Conservation (phyloP, 2,888 invertebrate species). For the Nomada fabriciana region DNA sequence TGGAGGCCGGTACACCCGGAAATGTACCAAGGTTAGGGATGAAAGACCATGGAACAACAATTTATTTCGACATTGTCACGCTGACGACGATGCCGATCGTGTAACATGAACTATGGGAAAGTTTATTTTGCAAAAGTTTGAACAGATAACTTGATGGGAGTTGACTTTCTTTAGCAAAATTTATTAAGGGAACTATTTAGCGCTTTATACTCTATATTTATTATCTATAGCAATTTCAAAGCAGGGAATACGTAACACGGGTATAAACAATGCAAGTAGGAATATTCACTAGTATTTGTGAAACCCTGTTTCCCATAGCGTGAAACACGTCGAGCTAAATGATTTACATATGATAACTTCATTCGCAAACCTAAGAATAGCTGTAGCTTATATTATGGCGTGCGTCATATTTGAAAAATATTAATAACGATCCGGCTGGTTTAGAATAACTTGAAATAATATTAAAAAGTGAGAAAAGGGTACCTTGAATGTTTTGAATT, state of each 20-base stretch:
- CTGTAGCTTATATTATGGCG: constrained; percentile 28
- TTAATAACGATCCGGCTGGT: not conserved
- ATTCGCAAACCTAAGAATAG: constrained; percentile 34
- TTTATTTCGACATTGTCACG: constrained; percentile 48
- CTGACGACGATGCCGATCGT: constrained; percentile 8
- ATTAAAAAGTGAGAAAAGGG: not conserved
- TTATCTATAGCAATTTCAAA: no score
- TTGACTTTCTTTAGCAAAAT: not conserved
- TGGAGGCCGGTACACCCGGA: constrained; percentile 49
- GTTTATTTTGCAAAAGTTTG: not conserved
- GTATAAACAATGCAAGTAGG: not conserved
- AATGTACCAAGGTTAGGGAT: constrained; percentile 48
- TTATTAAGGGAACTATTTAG: no score
- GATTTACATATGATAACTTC: constrained; percentile 55
- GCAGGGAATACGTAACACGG: no score
- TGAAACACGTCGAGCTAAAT: constrained; percentile 20
- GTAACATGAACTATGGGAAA: not conserved
- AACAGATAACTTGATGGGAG: not conserved
- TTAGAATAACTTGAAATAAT: constrained; percentile 7
- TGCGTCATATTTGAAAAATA: constrained; percentile 27
- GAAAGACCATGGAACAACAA: constrained; percentile 47
- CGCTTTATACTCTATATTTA: no score
- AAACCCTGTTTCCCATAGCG: constrained; percentile 11
- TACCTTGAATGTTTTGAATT: not conserved
- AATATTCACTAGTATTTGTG: constrained; percentile 17